Conservation (phyloP, 2,888 invertebrate species). For the Xestobium rufovillosum region DNA sequence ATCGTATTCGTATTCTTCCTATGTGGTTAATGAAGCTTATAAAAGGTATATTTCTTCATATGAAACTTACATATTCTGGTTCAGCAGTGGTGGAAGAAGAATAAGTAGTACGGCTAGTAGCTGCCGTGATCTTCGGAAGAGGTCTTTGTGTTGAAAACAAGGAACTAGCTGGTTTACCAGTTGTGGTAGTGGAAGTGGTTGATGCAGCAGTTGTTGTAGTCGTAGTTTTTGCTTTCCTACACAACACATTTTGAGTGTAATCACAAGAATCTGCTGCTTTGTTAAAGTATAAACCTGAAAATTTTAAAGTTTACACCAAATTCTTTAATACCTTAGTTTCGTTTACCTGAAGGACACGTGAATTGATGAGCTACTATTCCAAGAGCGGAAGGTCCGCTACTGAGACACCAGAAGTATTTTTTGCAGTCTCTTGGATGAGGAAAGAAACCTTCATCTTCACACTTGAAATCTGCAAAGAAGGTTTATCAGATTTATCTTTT, state of each 20-base stretch:
- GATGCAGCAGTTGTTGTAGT: conserved; percentile 45
- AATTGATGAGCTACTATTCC: conserved; percentile 89
- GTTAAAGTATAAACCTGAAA: conserved; percentile 77
- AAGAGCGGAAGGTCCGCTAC: conserved; percentile 78
- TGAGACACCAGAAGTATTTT: conserved; percentile 92
- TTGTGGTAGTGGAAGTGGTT: conserved; percentile 42
- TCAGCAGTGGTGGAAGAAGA: conserved; percentile 34
- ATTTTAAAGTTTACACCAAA: conserved; percentile 9
- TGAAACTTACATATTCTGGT: conserved; percentile 24
- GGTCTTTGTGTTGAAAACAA: conserved; percentile 32
- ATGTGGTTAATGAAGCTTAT: too few species aligned
- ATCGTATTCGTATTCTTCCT: conserved; percentile 48
- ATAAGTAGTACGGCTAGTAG: conserved; percentile 37
- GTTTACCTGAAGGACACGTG: conserved; percentile 78
- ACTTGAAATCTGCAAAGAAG: conserved; percentile 67
- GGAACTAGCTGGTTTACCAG: conserved; percentile 32
- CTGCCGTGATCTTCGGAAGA: conserved; percentile 39
- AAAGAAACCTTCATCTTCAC: conserved; percentile 89
- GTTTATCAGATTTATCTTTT: not conserved
- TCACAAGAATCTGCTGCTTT: conserved; percentile 89
- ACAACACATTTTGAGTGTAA: conserved; percentile 80
- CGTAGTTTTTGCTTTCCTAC: conserved; percentile 56
- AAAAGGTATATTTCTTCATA: too few species aligned
- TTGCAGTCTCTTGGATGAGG: conserved; percentile 88
- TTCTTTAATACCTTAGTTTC: not conserved